Evolutionary conservation across 2,113 vertebrate genomes (phyloP), one percentile per base, ranked within the genome.

Genomic region (Danionella cerebrum): DNA sequence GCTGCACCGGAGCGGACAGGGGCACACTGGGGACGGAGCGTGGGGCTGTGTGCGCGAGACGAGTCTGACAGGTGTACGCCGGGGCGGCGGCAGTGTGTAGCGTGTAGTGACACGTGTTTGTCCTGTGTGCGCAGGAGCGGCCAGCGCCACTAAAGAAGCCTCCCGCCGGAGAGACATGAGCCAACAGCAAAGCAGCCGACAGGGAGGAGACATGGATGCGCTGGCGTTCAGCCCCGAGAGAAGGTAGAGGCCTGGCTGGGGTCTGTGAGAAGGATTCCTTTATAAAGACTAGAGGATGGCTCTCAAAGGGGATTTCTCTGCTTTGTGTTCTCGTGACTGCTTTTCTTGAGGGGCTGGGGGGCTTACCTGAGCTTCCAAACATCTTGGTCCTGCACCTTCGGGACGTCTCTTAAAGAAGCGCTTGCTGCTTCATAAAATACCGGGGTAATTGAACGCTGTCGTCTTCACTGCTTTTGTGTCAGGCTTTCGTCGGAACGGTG

Each of bases 181-280:
- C 67, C 75, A 67, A 29, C 69, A 59, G 47, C 59, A 48, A 13
- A 82, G 27, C 54, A 78, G 50, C 1, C 76, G 79, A 68, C 38
- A 72, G 57, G 70, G 81, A 48, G 82, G 88, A n/a, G 22, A 79
- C 19, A 79, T n/a, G n/a, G n/a, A 82, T 70, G 65, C 84, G 33
- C 25, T 85, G 39, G 67, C 88, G 36, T 90, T 92, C 75, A 91
- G 91, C 83, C 91, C 91, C 0, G 88, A 94, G 76, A 84, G 84
- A 80, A 89, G 93, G 96, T 97, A 39, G 13, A 39, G 21, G 6
- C 5, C 14, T 53, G 14, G 14, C 18, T 22, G 7, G 18, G 4
- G 27, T 3, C 31, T 52, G 4, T 52, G 8, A 18, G 4, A 52
- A 6, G 13, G n/a, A n/a, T n/a, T n/a, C n/a, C n/a, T n/a, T n/a